Evolutionary conservation across 2,888 invertebrate species (phyloP), one percentile per base, ranked within the genome.

Genomic region (Melanostoma mellinum): DNA sequence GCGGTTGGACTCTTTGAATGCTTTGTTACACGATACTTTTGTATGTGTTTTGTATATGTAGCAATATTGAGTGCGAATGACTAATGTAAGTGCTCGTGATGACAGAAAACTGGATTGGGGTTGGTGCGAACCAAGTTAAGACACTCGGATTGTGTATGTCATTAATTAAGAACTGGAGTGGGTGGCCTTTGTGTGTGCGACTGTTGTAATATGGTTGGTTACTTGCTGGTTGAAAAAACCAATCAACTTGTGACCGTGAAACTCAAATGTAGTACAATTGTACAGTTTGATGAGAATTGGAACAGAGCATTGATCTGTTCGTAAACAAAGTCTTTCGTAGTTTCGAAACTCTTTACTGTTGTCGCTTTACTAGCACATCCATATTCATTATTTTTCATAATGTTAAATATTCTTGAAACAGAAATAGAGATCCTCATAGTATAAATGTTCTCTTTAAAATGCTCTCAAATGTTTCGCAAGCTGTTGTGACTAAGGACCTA

Each of bases 161-260:
- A 53, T 53, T 58, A 58, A 58, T 58, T 58, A 58, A 58, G 58
- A 58, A 42, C 9, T 58, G 32, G 42, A 58, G 60, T 60, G 60
- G 60, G 60, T 60, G 60, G 60, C 60, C 60, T 60, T 3, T 60
- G 35, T 56, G 30, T 46, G 35, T 10, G 33, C 46, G 60, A 35
- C 46, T 60, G 44, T 20, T 20, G 20, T 20, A 20, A 33, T 46
- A 20, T 60, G 60, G 46, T 44, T 6, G 44, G 42, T 44, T 35
- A 46, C 3, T 60, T 33, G 44, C 20, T 60, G 20, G 20, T 20
- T 20, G 20, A 20, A 60, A 20, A 46, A 46, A 60, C 44, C 46
- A 60, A 46, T 60, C 10, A 46, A 46, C 6, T 46, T 35, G 10
- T 46, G 60, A 10, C 60, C 46, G 46, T 60, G 60, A 60, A 46